These are phyloP conservation scores for Darevskia mixta DNA, from an alignment of 2,797 vertebrate genomes.

Conservation along the genomic window DNA sequence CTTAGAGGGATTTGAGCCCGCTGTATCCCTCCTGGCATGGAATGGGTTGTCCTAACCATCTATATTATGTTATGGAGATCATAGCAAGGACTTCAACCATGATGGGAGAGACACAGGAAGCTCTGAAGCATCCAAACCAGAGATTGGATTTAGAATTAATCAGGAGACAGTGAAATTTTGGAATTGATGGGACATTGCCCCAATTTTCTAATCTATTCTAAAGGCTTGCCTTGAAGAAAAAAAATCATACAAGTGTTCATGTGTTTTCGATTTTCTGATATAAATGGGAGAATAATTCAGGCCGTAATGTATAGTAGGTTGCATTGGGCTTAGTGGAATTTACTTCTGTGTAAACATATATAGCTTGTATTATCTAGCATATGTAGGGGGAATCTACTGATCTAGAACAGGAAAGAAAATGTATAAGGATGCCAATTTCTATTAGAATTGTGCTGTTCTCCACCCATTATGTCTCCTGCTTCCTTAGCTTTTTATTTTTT, in stretches of 20 bases:
- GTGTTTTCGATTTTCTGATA: neutral
- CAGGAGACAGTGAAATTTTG: neutral
- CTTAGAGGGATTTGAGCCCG: neutral
- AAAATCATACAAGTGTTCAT: neutral
- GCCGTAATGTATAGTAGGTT: too few species aligned
- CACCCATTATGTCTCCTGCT: slow-evolving; percentile 28
- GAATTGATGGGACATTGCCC: neutral
- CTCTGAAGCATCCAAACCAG: neutral
- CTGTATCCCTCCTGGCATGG: neutral
- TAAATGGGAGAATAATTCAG: neutral
- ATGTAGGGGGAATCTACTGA: neutral
- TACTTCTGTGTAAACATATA: neutral
- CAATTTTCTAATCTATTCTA: neutral
- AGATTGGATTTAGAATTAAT: neutral
- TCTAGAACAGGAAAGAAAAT: slow-evolving; percentile 46
- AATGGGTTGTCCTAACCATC: neutral
- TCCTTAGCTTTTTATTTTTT: slow-evolving; percentile 26
- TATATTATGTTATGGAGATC: neutral
- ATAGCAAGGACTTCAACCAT: neutral
- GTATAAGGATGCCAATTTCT: slow-evolving; percentile 15
- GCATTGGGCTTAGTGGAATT: too few species aligned
- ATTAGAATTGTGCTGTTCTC: slow-evolving; percentile 29
- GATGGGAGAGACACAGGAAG: neutral
- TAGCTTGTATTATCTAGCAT: neutral
- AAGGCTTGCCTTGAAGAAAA: slow-evolving; percentile 14